Base-by-base conservation (phyloP, 2,113 vertebrate genomes). In the Hyaena hyaena region DNA sequence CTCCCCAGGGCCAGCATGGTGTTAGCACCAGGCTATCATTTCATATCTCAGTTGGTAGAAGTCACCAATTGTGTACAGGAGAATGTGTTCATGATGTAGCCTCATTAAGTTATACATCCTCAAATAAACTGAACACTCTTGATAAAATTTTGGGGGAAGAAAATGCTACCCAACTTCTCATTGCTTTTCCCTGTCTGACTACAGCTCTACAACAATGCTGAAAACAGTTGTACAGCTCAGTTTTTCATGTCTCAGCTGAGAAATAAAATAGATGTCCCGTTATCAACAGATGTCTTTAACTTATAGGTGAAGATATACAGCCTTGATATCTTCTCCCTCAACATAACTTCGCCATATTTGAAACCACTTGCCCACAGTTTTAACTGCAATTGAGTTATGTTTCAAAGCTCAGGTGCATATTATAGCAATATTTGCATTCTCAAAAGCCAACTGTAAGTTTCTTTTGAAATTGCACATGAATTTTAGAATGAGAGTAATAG, bases 401-500 rank as follows among this genome's bases (percentile, higher is more conserved):
- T 95, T 97, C 89, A 95, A 96, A 92, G 63, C 80, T 96, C 95
- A 93, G 96, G 90, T 93, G 90, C 82, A 88, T 95, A 95, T 92
- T 61, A 58, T 88, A 96, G 82, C 23, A 88, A 92, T 88, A 97
- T 96, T 95, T 97, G 88, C 90, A 97, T 96, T 96, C 86, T 96
- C 82, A 88, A 96, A 97, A 96, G 93, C 53, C 88, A 97, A 90
- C 79, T 61, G 53, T 63, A 90, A 93, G 81, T 89, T 96, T 97
- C 96, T 94, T 93, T 90, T 84, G 73, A 98, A 97, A 96, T 63
- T 94, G 43, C 93, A 77, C 26, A 76, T 90, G 73, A 83, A 90
- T 97, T 96, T 96, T 88, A 97, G 97, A 96, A 86, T 79, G 77
- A 96, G 90, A 69, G 84, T 94, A 96, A 97, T n/a, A 86, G 94